A percentile compares a stretch with the other conserved stretches of the same genome.
These are phyloP conservation scores for Polyploca ridens DNA, from an alignment of 2,888 invertebrate genomes.

Conservation along the genomic window DNA sequence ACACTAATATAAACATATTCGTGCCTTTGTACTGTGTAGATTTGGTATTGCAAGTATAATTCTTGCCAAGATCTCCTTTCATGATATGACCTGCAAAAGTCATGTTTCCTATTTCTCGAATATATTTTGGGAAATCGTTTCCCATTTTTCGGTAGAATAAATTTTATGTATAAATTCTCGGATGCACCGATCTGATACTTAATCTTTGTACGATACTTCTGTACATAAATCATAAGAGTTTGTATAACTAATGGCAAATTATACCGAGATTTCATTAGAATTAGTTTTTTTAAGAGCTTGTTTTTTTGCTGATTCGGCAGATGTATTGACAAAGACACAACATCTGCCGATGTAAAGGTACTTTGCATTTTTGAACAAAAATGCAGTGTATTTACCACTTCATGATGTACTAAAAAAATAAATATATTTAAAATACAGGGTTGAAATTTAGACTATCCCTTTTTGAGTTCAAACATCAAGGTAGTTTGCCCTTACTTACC, in stretches of 20 bases:
- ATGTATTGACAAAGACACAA: slow-evolving; percentile 29
- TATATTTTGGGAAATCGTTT: background rate
- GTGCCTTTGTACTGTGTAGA: slow-evolving; percentile 26
- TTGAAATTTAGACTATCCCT: too few relatives aligned
- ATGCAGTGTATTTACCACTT: slow-evolving; percentile 14
- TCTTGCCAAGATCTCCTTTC: slow-evolving; percentile 29
- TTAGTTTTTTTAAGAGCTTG: slow-evolving; percentile 48
- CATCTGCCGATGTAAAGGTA: slow-evolving; percentile 32
- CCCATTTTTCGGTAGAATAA: background rate
- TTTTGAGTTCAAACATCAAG: too few relatives aligned
- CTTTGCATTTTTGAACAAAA: slow-evolving; percentile 35
- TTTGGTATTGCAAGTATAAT: slow-evolving; percentile 28
- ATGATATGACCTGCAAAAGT: slow-evolving; percentile 16
- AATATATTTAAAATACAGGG: too few relatives aligned
- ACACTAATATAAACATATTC: slow-evolving; percentile 34
- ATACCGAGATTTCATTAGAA: slow-evolving; percentile 22
- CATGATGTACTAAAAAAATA: background rate
- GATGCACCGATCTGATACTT: background rate
- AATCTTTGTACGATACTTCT: background rate
- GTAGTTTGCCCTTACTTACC: too few relatives aligned
- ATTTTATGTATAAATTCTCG: background rate
- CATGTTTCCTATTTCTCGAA: background rate
- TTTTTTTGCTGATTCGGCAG: slow-evolving; percentile 41
- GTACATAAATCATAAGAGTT: slow-evolving; percentile 18
- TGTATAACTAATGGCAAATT: too few relatives aligned